These are phyloP conservation scores for Romanogobio albipinnatus DNA, from an alignment of 2,113 vertebrate species.

Conservation along the genomic window DNA sequence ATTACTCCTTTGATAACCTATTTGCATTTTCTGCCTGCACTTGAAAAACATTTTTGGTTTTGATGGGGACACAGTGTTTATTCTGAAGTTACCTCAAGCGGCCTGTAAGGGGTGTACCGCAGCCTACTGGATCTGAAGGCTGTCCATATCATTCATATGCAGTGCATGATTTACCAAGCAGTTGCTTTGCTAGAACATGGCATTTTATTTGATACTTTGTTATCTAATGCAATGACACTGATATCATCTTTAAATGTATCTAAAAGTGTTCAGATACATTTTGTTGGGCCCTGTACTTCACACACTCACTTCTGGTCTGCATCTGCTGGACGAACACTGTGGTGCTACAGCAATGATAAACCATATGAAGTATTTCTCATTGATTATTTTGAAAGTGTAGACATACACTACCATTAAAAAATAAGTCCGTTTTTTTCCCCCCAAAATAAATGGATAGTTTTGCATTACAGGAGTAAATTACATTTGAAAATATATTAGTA, in stretches of 20 bases:
- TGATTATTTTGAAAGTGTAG: neutral
- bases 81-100: neutral
- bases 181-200: neutral
- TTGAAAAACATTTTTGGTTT: neutral
- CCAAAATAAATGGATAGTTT: too few relatives aligned
- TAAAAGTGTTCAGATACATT: neutral
- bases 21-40: conserved; percentile 27
- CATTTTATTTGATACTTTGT: neutral
- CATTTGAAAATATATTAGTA: too few relatives aligned
- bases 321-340: neutral
- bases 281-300: neutral
- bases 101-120: neutral
- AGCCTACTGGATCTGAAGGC: too few relatives aligned
- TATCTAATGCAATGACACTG: neutral
- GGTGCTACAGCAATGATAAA: neutral
- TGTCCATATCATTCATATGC: too few relatives aligned
- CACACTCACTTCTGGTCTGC: neutral
- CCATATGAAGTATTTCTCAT: neutral
- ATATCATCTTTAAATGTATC: neutral
- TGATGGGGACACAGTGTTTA: neutral
- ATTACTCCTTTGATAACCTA: conserved; percentile 31
- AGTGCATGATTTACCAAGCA: too few relatives aligned
- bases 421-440: too few relatives aligned
- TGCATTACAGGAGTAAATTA: too few relatives aligned
- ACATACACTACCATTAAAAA: neutral